A percentile compares a stretch with the other conserved stretches of the same genome.
Conservation (phyloP, 1,140 invertebrate genomes). For the Plodia interpunctella region DNA sequence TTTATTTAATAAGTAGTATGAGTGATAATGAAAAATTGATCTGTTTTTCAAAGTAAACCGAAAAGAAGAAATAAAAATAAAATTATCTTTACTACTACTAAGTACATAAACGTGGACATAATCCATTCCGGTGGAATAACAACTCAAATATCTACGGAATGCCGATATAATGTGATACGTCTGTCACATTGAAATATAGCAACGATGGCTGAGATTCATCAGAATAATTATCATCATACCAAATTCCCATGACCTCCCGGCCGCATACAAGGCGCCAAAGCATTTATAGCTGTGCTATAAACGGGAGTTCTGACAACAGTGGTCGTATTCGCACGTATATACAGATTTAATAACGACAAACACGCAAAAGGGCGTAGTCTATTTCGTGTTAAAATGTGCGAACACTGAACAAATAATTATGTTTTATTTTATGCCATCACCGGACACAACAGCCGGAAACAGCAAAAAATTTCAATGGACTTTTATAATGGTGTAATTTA, state of each 20-base stretch:
- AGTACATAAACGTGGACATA: too few relatives aligned
- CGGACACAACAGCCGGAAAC: background rate
- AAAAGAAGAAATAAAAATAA: too few relatives aligned
- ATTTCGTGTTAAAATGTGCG: conserved; percentile 39
- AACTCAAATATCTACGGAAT: conserved; percentile 7
- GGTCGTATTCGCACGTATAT: conserved; percentile 34
- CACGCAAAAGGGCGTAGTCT: conserved; percentile 45
- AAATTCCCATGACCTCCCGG: conserved; percentile 17
- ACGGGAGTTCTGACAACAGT: conserved; percentile 26
- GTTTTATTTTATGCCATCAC: conserved; percentile 9
- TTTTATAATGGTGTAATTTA: background rate
- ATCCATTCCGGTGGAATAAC: background rate
- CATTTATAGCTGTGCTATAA: background rate
- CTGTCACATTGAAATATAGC: conserved; percentile 33
- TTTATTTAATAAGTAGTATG: too few relatives aligned
- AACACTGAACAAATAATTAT: conserved; percentile 39
- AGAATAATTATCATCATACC: conserved; percentile 30
- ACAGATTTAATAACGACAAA: conserved; percentile 40
- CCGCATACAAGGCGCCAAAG: background rate
- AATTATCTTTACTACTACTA: too few relatives aligned
- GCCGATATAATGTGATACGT: conserved; percentile 23
- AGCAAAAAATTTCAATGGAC: conserved; percentile 3
- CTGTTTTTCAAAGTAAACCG: too few relatives aligned
- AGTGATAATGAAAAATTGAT: too few relatives aligned
- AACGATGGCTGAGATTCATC: conserved; percentile 30